Evolutionary conservation across 2,888 invertebrate genomes (phyloP).

Genomic region (Brachyptera risi): DNA sequence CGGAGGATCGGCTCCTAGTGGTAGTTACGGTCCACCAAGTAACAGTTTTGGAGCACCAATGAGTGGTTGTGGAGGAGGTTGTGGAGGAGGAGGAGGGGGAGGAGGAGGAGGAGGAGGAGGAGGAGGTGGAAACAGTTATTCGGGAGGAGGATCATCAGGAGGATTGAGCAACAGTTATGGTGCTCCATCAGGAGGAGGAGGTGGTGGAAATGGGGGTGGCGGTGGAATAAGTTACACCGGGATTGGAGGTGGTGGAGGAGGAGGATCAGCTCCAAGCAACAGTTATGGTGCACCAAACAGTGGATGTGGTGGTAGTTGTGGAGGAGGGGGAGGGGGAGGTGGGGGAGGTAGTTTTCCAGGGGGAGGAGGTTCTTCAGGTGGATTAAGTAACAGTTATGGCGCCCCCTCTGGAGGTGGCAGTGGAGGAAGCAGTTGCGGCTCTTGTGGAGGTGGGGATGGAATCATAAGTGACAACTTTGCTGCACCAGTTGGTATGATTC

Average conservation of each 20-base stretch:
- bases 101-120: constrained; percentile 7
- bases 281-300: background rate
- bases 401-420: background rate
- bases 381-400: constrained; percentile 9
- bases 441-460: background rate
- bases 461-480: constrained; percentile 12
- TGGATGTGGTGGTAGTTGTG: background rate
- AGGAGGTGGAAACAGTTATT: background rate
- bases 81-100: background rate
- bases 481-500: constrained; percentile 2
- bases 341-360: constrained; percentile 20
- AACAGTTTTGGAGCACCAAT: background rate
- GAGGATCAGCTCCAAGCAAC: background rate
- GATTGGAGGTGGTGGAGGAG: background rate
- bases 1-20: background rate
- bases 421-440: background rate
- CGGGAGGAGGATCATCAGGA: background rate
- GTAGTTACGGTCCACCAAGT: background rate
- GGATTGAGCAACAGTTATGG: constrained; percentile 6
- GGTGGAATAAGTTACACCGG: background rate
- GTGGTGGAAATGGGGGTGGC: constrained; percentile 1
- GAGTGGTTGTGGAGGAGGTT: background rate
- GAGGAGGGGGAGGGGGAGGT: constrained; percentile 3
- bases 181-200: background rate
- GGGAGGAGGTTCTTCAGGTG: constrained; percentile 9